phyloP scores from a whole-genome alignment of 2,113 vertebrate species.

The Megaptera novaeangliae region DNA sequence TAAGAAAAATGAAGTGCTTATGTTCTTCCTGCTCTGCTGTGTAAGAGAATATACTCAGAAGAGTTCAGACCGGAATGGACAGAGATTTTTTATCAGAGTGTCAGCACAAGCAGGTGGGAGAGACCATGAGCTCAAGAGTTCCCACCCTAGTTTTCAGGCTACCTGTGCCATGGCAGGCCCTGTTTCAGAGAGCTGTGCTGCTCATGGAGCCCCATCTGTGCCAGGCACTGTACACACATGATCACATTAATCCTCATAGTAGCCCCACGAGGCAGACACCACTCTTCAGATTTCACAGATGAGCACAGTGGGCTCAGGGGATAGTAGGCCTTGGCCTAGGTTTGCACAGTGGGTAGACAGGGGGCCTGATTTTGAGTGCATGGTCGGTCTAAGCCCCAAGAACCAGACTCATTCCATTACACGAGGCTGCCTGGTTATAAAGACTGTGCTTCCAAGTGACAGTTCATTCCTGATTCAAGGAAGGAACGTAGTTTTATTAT shows the following conservation, averaged over 20 bases:
- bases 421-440: not conserved
- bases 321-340: fast-evolving
- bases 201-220: not conserved
- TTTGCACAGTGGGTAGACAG: not conserved
- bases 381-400: not conserved
- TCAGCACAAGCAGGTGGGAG: not conserved
- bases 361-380: not conserved
- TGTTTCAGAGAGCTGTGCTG: not conserved
- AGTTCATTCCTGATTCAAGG: not conserved
- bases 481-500: not conserved
- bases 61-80: not conserved
- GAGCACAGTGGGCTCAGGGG: not conserved
- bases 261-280: not conserved
- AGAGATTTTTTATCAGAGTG: not conserved
- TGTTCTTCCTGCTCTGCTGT: not conserved
- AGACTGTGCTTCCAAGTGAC: not conserved
- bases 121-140: not conserved
- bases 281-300: not conserved
- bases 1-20: not conserved
- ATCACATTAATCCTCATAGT: not conserved
- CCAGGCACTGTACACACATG: fast-evolving
- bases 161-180: too few species aligned
- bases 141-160: not conserved
- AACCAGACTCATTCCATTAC: not conserved
- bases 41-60: not conserved